Evolutionary conservation across 2,797 vertebrate species (phyloP), one percentile per base, ranked within the genome.

Genomic region (Crypturellus tataupa): DNA sequence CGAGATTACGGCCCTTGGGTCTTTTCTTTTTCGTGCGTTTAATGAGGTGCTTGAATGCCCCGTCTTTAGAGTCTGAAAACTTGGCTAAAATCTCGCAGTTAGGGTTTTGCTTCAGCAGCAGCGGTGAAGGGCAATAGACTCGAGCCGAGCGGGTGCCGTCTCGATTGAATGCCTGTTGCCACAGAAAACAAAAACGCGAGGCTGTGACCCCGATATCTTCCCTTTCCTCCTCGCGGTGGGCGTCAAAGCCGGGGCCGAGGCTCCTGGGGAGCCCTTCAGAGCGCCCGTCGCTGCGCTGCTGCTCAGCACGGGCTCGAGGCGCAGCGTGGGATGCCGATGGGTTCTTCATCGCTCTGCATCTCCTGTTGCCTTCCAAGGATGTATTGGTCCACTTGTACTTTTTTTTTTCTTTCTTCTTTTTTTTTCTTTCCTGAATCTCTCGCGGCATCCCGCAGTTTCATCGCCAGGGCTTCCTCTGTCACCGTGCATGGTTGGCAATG

Each of bases 61-160:
- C 80, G 82, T 49, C 62, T 42, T 44, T 58, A 86, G 62, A 55
- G 65, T 93, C 95, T 94, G 59, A 81, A 91, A 86, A 60, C 55
- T 20, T 93, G 89, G 47, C 53, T 94, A 93, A 51, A 63, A 49
- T 24, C 31, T 56, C 73, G 20, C 35, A 59, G 8, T 0, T 6
- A 76, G 62, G 82, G 33, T 91, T 90, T 87, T 94, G 65, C 81
- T 87, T 40, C 73, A 51, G 72, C 55, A 24, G n/a, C 49, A 53
- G 51, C 39, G 42, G 80, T 25, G 25, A 60, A 83, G 89, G 63
- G 72, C 35, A 47, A 59, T 53, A 39, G 59, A 40, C 90, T 76
- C 67, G 51, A 85, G 65, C 73, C 69, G 42, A 71, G 47, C 49
- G 67, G 70, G 51, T 93, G 73, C 15, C 1, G 0, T 40, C 84